Evolutionary conservation across 2,888 invertebrate genomes (phyloP), one percentile per base, ranked within the genome.

Genomic region (Hymenopus coronatus): DNA sequence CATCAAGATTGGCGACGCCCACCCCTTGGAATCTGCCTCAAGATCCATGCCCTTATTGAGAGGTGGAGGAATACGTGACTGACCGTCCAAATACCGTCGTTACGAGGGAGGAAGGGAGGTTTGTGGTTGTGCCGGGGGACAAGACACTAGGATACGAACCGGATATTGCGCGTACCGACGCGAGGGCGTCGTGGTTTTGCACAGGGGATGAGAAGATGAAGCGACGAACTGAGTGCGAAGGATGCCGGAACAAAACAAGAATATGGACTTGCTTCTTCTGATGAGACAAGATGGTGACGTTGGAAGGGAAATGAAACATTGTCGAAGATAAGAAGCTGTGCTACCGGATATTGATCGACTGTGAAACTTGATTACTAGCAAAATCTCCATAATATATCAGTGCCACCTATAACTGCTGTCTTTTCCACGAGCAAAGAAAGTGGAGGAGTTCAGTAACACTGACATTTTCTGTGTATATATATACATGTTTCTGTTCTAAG

Each of bases 11-110:
- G 54, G 54, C 54, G 54, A 70, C 54, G 54, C 54, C 54, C 54
- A 70, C 54, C 54, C 54, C 54, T 70, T 70, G 54, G 54, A 70
- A 70, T 15, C 15, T 20, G 81, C 28, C n/a, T 70, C 14, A 86
- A 81, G 86, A 81, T 81, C 86, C 86, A 86, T 86, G 28, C 81
- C 54, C 81, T 86, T 86, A 86, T 86, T 86, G 86, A 86, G 86
- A 86, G 81, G 86, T 86, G 81, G 86, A 86, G 28, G n/a, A 20
- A 81, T 86, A 86, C 86, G 86, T 86, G 86, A 86, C 86, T 81
- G 40, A 81, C 28, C 9, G 28, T 81, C 28, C 81, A 70, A 86
- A 86, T 86, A 30, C n/a, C 28, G 54, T 81, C 28, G 86, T 70
- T 28, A 81, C 25, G 70, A 70, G 81, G 30, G 40, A n/a, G 25